Evolutionary conservation across 35 echinoderm and acorn worm species (phyloP).

Genomic region (Eucidaris tribuloides): DNA sequence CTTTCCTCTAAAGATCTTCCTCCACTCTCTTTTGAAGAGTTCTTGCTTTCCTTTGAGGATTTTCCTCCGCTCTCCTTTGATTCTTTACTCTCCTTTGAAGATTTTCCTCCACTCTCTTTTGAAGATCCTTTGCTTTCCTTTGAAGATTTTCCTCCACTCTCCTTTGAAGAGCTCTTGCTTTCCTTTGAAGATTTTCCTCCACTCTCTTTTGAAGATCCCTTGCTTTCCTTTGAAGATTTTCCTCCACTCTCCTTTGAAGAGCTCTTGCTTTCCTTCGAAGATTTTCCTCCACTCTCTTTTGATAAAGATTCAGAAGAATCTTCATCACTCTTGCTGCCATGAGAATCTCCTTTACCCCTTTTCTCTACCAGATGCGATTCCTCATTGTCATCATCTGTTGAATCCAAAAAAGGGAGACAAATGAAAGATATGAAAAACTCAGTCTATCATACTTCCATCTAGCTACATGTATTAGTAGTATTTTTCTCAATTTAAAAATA

Average conservation of each 20-base stretch:
- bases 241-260: not conserved
- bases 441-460: no score
- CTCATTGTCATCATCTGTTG: no score
- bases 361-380: no score
- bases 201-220: not conserved
- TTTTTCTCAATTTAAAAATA: no score
- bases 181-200: not conserved
- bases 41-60: not conserved
- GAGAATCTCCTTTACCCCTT: no score
- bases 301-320: no score
- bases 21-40: slow-evolving; percentile 6
- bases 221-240: not conserved
- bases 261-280: not conserved
- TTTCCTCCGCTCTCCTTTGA: not conserved
- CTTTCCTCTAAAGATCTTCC: no score
- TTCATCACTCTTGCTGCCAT: no score
- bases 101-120: not conserved
- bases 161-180: not conserved
- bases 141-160: not conserved
- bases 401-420: no score
- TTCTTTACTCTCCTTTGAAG: slow-evolving; percentile 3
- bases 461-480: no score
- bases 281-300: not conserved
- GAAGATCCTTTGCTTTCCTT: not conserved
- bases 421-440: no score